Conservation (phyloP, 2,888 invertebrate species). For the Alloplasta piceator region DNA sequence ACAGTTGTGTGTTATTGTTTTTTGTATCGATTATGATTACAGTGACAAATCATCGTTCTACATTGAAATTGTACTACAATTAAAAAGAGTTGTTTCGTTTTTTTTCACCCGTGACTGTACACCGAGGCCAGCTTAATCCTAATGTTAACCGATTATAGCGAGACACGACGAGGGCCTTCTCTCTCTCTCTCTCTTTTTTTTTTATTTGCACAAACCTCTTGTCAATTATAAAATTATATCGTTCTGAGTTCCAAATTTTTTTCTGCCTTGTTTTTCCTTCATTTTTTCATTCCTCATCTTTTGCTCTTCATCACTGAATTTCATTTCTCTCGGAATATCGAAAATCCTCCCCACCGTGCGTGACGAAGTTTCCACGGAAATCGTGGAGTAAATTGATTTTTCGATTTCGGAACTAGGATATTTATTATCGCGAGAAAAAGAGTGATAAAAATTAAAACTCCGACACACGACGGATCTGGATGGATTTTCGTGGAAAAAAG, state of each 20-base stretch:
- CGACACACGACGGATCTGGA: constrained; percentile 47
- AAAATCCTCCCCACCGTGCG: constrained; percentile 18
- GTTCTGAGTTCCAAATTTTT: constrained; percentile 40
- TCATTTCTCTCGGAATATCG: constrained; percentile 33
- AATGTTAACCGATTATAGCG: constrained; percentile 53
- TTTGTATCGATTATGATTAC: constrained; percentile 59
- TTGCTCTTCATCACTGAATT: constrained; percentile 11
- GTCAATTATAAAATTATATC: constrained; percentile 49
- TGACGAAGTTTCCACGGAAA: constrained; percentile 46
- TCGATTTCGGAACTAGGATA: constrained; percentile 13
- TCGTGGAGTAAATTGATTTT: background rate
- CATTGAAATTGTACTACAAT: constrained; percentile 58
- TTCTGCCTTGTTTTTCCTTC: background rate
- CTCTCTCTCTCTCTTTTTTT: too few species aligned
- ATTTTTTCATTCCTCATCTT: constrained; percentile 10
- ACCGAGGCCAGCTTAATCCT: constrained; percentile 62
- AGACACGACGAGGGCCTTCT: constrained; percentile 40
- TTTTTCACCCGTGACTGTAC: constrained; percentile 48
- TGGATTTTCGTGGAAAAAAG: constrained; percentile 27
- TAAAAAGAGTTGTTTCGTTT: constrained; percentile 42
- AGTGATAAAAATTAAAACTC: constrained; percentile 19
- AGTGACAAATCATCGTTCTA: constrained; percentile 57
- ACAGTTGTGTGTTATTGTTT: too few species aligned
- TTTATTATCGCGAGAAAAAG: background rate
- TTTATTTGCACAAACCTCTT: constrained; percentile 14